Evolutionary conservation across 2,797 vertebrate species (phyloP), one percentile per base, ranked within the genome.

Genomic region (Chromobotia macracanthus): DNA sequence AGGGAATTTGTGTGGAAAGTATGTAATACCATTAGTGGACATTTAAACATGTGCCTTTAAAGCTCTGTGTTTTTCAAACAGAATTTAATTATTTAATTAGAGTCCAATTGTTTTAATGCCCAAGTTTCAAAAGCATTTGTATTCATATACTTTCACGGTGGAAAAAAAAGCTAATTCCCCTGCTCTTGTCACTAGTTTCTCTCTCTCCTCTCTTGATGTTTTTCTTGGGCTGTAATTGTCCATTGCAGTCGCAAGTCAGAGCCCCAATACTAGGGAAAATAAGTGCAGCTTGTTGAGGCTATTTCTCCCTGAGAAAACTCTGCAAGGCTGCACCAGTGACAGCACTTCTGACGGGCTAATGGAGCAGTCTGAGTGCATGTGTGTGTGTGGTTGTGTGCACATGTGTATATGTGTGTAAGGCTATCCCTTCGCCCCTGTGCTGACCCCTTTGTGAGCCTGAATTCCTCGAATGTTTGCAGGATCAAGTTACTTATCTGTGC

Each of bases 361-460:
- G 85, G 92, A 89, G 85, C 88, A 89, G 87, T 90, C 44, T 67
- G 87, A 86, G 80, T 88, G 90, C 89, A 89, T 89, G 86, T 87
- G 83, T 86, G 81, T 88, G 89, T 89, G 86, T 86, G 83, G 73
- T 86, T 86, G 86, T 86, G 84, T 53, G 81, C 73, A 84, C 84
- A 74, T 63, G 63, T 67, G 28, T 53, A 41, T 63, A 61, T 68
- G 61, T 86, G 83, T 91, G 89, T 90, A 90, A 93, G 91, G 91
- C 90, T 92, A 92, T 92, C 94, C 90, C 87, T 77, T 79, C 93
- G 93, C 90, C 92, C 93, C 92, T 89, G 86, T 87, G 68, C 85
- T 94, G 94, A 94, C 92, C 92, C 86, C 86, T 92, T 93, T 93
- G 91, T 91, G 83, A 89, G 86, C 88, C 88, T 72, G 85, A 93